Evolutionary conservation across 2,113 vertebrate species (phyloP).

Genomic region (Phaetusa simplex): DNA sequence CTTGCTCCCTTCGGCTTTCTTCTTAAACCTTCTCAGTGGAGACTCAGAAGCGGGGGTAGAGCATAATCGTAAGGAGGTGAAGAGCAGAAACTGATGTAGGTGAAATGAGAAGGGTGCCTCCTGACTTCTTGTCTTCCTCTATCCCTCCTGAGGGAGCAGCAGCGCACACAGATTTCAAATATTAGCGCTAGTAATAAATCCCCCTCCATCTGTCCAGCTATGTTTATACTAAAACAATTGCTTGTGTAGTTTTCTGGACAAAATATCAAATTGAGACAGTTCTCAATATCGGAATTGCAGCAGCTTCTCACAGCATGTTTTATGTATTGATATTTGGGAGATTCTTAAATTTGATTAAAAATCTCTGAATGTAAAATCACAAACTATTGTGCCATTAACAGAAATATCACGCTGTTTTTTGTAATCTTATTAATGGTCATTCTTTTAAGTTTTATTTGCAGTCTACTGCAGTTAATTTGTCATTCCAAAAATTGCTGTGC

Average conservation of each 20-base stretch:
- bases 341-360: not conserved
- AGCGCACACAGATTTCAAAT: not conserved
- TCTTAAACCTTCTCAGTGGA: not conserved
- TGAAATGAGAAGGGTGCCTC: not conserved
- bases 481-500: not conserved
- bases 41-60: not conserved
- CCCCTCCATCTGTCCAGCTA: not conserved
- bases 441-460: not conserved
- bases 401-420: not conserved
- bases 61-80: not conserved
- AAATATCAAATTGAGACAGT: not conserved
- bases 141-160: not conserved
- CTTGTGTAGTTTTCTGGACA: not conserved
- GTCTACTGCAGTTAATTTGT: not conserved
- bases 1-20: fast-evolving
- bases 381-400: not conserved
- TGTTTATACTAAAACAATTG: not conserved
- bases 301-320: not conserved
- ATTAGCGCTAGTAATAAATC: not conserved
- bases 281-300: not conserved
- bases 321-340: not conserved
- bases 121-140: not conserved
- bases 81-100: not conserved
- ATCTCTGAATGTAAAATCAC: not conserved
- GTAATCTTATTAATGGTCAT: not conserved